These are phyloP conservation scores for Diplazon laetatorius DNA, from an alignment of 2,888 invertebrate genomes.

Conservation along the genomic window DNA sequence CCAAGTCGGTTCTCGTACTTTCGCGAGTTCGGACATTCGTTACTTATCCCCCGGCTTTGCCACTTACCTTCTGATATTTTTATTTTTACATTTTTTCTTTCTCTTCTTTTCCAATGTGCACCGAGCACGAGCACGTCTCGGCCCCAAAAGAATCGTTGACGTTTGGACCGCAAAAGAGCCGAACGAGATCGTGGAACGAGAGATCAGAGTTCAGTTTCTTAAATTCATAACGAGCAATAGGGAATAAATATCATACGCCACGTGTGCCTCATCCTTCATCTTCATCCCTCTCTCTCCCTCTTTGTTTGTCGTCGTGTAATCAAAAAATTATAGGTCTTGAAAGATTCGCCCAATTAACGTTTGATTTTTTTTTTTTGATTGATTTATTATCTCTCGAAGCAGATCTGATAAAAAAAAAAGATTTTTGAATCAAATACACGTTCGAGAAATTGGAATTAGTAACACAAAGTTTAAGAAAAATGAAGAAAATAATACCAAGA, in stretches of 20 bases:
- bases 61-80: conserved; percentile 1
- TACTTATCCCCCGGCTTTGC: conserved; percentile 33
- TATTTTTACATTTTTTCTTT: conserved; percentile 14
- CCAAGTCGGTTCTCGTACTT: conserved; percentile 16
- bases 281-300: no score
- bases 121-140: not conserved
- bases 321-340: conserved; percentile 23
- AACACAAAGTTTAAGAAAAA: no score
- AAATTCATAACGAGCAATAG: conserved; percentile 21
- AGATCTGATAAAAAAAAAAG: no score
- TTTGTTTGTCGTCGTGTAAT: not conserved
- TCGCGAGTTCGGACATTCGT: conserved; percentile 35
- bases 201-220: conserved; percentile 30
- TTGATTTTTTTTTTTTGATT: not conserved
- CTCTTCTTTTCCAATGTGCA: not conserved
- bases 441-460: no score
- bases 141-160: conserved; percentile 21
- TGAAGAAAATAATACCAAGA: no score
- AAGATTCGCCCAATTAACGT: conserved; percentile 38
- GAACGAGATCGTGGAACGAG: conserved; percentile 20
- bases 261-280: no score
- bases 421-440: not conserved
- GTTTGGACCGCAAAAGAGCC: conserved; percentile 16
- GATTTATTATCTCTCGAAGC: not conserved
- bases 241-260: conserved; percentile 19